Evolutionary conservation across 2,797 vertebrate species (phyloP).

Genomic region (Prionace glauca): DNA sequence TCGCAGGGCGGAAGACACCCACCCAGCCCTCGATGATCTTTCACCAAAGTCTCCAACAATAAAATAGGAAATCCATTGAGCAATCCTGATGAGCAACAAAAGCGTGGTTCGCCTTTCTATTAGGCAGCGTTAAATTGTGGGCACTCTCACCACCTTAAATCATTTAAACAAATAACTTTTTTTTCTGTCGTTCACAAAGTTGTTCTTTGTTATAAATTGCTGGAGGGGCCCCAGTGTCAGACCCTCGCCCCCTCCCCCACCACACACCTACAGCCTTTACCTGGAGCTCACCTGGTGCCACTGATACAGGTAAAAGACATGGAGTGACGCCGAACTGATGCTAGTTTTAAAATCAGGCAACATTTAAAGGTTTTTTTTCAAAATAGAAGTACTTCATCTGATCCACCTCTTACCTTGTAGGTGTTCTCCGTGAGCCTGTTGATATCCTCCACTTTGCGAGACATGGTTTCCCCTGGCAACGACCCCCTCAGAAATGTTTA

Average conservation of each 20-base stretch:
- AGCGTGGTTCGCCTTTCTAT: not conserved
- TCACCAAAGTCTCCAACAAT: not conserved
- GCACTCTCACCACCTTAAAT: not conserved
- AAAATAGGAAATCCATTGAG: not conserved
- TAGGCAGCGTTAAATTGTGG: not conserved
- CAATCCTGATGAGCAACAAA: not conserved
- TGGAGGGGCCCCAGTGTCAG: too few relatives aligned
- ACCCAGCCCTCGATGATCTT: not conserved
- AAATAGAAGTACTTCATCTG: not conserved
- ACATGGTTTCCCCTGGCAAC: conserved; percentile 59
- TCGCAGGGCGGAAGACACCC: not conserved
- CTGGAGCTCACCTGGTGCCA: not conserved
- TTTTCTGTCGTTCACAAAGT: not conserved
- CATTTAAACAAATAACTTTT: not conserved
- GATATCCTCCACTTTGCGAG: conserved; percentile 76
- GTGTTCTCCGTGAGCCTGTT: conserved; percentile 85
- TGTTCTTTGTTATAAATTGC: not conserved
- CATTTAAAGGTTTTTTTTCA: not conserved
- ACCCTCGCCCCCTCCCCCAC: not conserved
- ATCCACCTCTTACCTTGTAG: conserved; percentile 69
- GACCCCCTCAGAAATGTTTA: not conserved
- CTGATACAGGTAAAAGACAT: not conserved
- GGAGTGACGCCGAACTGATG: not conserved
- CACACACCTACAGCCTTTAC: not conserved
- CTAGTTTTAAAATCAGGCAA: not conserved